Base-by-base conservation (phyloP, 1,140 invertebrate species). In the Saxidomus purpurata region DNA sequence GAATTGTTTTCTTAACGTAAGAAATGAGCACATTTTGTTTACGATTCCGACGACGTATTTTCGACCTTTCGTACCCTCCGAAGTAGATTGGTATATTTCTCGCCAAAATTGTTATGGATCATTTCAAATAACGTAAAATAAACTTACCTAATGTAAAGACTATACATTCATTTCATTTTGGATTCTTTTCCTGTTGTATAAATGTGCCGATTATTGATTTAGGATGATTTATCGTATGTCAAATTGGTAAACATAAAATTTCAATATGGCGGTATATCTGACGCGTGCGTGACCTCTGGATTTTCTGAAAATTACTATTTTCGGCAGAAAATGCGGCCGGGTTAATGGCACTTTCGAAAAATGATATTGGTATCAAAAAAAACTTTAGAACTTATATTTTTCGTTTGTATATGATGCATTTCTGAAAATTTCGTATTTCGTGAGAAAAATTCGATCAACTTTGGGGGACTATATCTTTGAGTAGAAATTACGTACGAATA, bases 381-480 rank as follows among this genome's bases (percentile, higher is more conserved):
- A 63, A 63, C 9, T 63, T 63, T 63, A 28, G 28, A 63, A 63
- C 28, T 22, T 63, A 8, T 11, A 63, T 28, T 63, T 63, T 63
- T 11, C 9, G 19, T 8, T 11, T n/a, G n/a, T 63, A 9, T 63
- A 63, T 63, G 59, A 13, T 63, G 59, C 59, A 63, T 63, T 63
- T 63, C 9, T 11, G n/a, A 63, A 63, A n/a, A 63, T 13, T 63
- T 6, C n/a, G 59, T 63, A 63, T 63, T 63, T 13, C 9, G n/a
- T 63, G 59, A 63, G 28, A 28, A 63, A 63, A 63, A 63, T 13
- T 63, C 6, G 11, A 11, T 63, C 9, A 63, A 63, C 59, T 63
- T 63, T n/a, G 59, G n/a, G 59, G 59, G 59, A 63, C 59, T 63
- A 63, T 63, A 63, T 11, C 59, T 63, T 63, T 63, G 59, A 9